Percentiles rank a stretch among this genome's conserved stretches.
phyloP scores from a whole-genome alignment of 1,140 invertebrate species.

The Andrena cerasifolii region DNA sequence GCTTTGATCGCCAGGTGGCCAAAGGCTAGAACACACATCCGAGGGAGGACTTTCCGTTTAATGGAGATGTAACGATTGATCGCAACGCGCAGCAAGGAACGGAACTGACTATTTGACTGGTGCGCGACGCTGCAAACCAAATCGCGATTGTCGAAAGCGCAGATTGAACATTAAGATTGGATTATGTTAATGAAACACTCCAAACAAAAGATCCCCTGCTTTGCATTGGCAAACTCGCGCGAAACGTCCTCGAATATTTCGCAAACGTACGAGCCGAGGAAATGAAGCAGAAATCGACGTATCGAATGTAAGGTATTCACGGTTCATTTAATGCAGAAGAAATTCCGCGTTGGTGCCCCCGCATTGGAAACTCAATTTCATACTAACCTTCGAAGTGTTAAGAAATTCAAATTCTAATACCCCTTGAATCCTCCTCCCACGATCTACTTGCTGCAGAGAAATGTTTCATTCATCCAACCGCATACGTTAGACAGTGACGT shows the following conservation, averaged over 20 bases:
- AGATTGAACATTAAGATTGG: neutral
- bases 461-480: slow-evolving; percentile 61
- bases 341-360: neutral
- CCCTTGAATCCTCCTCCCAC: neutral
- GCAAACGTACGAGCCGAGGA: neutral
- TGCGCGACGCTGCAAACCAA: neutral
- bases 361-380: slow-evolving; percentile 20
- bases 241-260: neutral
- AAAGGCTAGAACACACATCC: slow-evolving; percentile 35
- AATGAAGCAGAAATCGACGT: neutral
- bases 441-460: slow-evolving; percentile 45
- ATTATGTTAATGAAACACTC: neutral
- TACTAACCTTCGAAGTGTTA: slow-evolving; percentile 1
- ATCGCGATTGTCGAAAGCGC: slow-evolving; percentile 5
- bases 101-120: neutral
- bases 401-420: slow-evolving; percentile 64
- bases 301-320: neutral
- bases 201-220: neutral
- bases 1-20: slow-evolving; percentile 52
- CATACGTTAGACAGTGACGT: neutral
- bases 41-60: slow-evolving; percentile 16
- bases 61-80: slow-evolving; percentile 52
- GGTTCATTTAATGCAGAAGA: neutral
- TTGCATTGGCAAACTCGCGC: too few species aligned
- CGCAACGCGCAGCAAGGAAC: neutral